Percentiles rank a stretch among this genome's conserved stretches.
Evolutionary conservation across 2,888 invertebrate genomes (phyloP).

Genomic region (Acanthacorydalis orientalis): DNA sequence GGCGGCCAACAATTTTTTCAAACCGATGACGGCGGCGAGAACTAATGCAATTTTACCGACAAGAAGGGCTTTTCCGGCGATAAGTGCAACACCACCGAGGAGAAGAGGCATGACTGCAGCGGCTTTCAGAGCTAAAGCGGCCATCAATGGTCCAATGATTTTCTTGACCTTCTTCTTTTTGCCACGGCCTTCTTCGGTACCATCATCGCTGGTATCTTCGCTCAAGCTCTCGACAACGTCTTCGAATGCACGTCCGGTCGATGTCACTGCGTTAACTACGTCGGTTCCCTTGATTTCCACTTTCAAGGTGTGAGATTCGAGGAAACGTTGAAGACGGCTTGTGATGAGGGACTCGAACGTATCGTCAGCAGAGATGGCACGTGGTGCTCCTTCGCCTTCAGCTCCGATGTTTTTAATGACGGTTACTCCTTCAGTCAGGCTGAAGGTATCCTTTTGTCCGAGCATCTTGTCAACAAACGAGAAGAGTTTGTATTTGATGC

Average conservation of each 20-base stretch:
- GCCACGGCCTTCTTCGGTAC: conserved; percentile 49
- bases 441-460: conserved; percentile 62
- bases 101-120: conserved; percentile 63
- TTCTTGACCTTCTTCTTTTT: conserved; percentile 73
- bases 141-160: conserved; percentile 58
- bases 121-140: conserved; percentile 59
- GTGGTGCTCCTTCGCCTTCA: conserved; percentile 57
- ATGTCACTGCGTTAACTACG: conserved; percentile 61
- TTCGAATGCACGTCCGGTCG: conserved; percentile 64
- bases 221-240: conserved; percentile 49
- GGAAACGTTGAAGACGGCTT: conserved; percentile 54
- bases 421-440: conserved; percentile 67
- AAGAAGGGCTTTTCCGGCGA: conserved; percentile 70
- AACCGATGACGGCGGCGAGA: conserved; percentile 64
- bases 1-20: conserved; percentile 60
- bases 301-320: conserved; percentile 65
- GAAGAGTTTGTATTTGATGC: conserved; percentile 75
- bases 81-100: conserved; percentile 65
- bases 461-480: conserved; percentile 74
- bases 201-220: conserved; percentile 33
- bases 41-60: conserved; percentile 75
- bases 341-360: conserved; percentile 45
- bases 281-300: conserved; percentile 74
- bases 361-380: conserved; percentile 47
- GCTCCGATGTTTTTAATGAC: conserved; percentile 59